A percentile compares a stretch with the other conserved stretches of the same genome.
phyloP scores from a whole-genome alignment of 2,888 invertebrate genomes.

The Tricholauxania praeusta region DNA sequence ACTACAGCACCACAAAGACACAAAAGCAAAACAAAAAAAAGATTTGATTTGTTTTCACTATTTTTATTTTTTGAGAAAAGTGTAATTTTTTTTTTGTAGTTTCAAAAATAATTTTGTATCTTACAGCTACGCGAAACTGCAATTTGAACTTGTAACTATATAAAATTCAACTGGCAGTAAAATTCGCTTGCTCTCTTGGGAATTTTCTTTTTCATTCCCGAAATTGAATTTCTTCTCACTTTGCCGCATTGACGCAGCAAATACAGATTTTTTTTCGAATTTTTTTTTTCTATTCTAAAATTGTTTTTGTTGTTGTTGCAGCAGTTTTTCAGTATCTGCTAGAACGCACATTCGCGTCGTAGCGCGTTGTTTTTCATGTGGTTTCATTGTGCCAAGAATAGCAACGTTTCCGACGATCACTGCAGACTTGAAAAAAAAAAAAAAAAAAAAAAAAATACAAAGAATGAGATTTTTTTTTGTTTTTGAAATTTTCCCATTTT shows the following conservation, averaged over 20 bases:
- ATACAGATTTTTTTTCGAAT: background rate
- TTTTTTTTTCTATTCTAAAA: background rate
- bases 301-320: too few relatives aligned
- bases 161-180: background rate
- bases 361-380: too few relatives aligned
- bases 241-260: constrained; percentile 24
- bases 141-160: constrained; percentile 24
- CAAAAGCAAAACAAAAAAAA: background rate
- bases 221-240: background rate
- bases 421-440: too few relatives aligned
- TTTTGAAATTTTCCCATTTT: constrained; percentile 44
- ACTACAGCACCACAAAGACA: background rate
- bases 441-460: too few relatives aligned
- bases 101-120: background rate
- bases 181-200: background rate
- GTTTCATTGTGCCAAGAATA: constrained; percentile 20
- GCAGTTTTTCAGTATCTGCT: too few relatives aligned
- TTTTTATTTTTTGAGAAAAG: too few relatives aligned
- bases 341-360: too few relatives aligned
- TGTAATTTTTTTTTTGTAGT: too few relatives aligned
- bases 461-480: constrained; percentile 15
- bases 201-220: too few relatives aligned
- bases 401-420: background rate
- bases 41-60: too few relatives aligned
- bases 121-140: constrained; percentile 7